A percentile compares a stretch with the other conserved stretches of the same genome.
phyloP scores from a whole-genome alignment of 2,113 vertebrate species.

The Dasyprocta punctata region DNA sequence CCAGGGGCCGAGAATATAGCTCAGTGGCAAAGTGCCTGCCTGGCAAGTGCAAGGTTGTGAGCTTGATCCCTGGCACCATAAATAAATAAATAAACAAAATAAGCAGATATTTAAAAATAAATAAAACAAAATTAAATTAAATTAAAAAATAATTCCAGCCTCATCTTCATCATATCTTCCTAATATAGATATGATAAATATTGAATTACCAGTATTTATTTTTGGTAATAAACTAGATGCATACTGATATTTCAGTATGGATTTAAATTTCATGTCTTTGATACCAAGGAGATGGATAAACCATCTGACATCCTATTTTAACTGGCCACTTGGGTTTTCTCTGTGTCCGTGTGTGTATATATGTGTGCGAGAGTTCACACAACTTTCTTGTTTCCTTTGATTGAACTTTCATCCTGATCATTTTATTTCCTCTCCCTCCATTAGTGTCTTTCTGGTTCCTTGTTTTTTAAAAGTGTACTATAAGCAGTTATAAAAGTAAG shows the following conservation, averaged over 20 bases:
- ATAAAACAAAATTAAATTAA: no score
- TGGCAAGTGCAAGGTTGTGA: no score
- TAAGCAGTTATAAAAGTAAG: not conserved
- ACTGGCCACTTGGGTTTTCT: not conserved
- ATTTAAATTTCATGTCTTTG: constrained; percentile 1
- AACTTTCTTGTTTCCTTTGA: not conserved
- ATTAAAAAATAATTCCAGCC: not conserved
- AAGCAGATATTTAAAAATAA: no score
- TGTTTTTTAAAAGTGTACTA: not conserved
- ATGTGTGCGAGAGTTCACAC: not conserved
- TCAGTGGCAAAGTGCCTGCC: no score
- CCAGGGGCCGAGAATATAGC: no score
- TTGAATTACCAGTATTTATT: not conserved
- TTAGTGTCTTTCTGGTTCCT: not conserved
- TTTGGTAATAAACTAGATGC: not conserved
- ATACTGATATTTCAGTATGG: not conserved
- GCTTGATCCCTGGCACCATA: no score
- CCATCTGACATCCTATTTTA: not conserved
- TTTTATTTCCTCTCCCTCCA: not conserved
- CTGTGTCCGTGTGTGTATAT: not conserved
- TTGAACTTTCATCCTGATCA: not conserved
- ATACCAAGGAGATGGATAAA: not conserved
- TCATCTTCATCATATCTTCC: not conserved
- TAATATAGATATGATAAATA: not conserved
- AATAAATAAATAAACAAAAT: no score